Conservation (phyloP, 2,797 vertebrate species). For the Myiotriccus ornatus region DNA sequence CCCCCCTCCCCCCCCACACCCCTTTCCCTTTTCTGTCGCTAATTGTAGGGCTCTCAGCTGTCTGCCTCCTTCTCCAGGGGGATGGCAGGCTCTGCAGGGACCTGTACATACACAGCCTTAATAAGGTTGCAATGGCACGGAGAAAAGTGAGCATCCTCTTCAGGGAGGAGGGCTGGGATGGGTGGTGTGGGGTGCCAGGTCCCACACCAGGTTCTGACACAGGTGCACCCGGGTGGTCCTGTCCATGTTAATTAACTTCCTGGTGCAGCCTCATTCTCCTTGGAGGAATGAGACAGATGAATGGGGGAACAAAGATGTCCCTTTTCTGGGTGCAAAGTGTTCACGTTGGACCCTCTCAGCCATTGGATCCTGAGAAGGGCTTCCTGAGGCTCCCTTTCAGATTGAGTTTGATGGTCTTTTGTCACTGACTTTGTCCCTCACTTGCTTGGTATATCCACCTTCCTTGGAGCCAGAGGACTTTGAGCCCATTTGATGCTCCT, state of each 20-base stretch:
- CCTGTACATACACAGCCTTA: not conserved
- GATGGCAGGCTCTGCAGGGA: conserved; percentile 28
- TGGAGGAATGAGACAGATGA: not conserved
- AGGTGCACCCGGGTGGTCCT: accelerated
- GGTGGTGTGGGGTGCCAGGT: accelerated
- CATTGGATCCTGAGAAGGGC: not conserved
- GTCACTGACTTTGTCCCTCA: not conserved
- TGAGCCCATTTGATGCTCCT: not conserved
- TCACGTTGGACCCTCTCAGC: not conserved
- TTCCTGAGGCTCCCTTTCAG: not conserved
- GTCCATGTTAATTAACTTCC: not conserved
- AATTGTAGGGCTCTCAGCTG: conserved; percentile 58
- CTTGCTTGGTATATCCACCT: not conserved
- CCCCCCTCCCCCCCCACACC: not conserved
- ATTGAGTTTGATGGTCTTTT: not conserved
- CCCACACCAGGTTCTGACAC: not conserved
- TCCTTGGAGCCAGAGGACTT: not conserved
- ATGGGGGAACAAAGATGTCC: not conserved
- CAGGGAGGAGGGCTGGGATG: not conserved
- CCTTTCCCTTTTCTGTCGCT: conserved; percentile 37
- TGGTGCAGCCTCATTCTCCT: not conserved
- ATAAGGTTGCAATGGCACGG: not conserved
- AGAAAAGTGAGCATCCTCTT: conserved; percentile 39
- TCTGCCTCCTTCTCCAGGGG: not conserved
- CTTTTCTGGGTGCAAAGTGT: not conserved